Conservation (phyloP, 2,113 vertebrate genomes). For the Oryzias woworae region DNA sequence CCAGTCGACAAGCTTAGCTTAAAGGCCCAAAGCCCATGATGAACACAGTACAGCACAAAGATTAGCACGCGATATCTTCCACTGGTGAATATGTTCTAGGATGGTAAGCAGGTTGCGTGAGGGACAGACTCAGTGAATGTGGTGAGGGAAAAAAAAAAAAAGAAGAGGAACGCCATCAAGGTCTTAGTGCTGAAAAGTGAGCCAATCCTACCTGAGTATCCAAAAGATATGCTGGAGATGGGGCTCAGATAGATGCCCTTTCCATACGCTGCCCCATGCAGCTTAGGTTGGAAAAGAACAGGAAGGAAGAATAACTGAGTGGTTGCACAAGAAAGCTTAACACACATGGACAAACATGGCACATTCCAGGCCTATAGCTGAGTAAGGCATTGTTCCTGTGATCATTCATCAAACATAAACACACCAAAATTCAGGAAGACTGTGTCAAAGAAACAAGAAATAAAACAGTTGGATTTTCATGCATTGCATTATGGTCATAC, state of each 20-base stretch:
- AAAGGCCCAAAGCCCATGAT: constrained; percentile 27
- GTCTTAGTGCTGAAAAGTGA: constrained; percentile 20
- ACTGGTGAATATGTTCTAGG: constrained; percentile 43
- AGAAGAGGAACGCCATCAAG: not conserved
- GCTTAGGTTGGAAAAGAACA: constrained; percentile 86
- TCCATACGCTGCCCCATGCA: constrained; percentile 99
- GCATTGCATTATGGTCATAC: too few relatives aligned
- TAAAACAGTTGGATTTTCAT: too few relatives aligned
- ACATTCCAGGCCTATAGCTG: too few relatives aligned
- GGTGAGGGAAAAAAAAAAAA: constrained; percentile 8
- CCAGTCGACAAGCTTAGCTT: constrained; percentile 29
- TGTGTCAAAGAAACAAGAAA: too few relatives aligned
- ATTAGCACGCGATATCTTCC: constrained; percentile 23
- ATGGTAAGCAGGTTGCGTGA: constrained; percentile 44
- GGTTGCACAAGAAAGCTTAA: constrained; percentile 32
- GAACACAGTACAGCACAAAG: constrained; percentile 30
- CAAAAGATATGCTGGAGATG: constrained; percentile 99
- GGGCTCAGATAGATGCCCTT: constrained; percentile 99
- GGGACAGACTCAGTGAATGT: constrained; percentile 44
- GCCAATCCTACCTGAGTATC: constrained; percentile 97
- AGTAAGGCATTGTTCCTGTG: too few relatives aligned
- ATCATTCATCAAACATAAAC: too few relatives aligned
- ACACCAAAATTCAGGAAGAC: too few relatives aligned
- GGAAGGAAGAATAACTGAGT: constrained; percentile 62
- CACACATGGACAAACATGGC: constrained; percentile 8